These are phyloP conservation scores for Solen grandis DNA, from an alignment of 1,140 invertebrate species.

Conservation along the genomic window DNA sequence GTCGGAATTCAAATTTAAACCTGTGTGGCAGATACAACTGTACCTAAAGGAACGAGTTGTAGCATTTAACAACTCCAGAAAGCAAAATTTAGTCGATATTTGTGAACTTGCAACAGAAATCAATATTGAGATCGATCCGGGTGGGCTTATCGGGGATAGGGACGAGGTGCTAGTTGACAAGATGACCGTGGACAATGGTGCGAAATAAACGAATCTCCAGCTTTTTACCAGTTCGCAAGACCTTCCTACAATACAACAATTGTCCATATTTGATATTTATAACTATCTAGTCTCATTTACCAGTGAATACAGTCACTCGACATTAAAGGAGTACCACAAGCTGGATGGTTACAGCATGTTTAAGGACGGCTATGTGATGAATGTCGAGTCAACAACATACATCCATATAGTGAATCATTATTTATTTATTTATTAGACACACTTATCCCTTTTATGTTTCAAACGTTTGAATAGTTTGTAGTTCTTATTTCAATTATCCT, in stretches of 20 bases:
- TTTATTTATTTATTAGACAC: too few species aligned
- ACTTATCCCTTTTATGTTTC: too few species aligned
- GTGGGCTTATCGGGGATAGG: constrained; percentile 29
- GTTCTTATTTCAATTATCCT: too few species aligned
- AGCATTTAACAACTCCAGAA: constrained; percentile 13
- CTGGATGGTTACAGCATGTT: constrained; percentile 37
- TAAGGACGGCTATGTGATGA: constrained; percentile 39
- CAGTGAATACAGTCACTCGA: constrained; percentile 14
- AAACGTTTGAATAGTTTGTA: too few species aligned
- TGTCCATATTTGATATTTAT: constrained; percentile 47
- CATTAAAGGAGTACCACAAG: constrained; percentile 25
- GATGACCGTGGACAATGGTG: neutral
- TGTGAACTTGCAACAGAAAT: neutral
- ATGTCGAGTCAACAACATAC: neutral
- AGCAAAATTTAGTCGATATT: constrained; percentile 15
- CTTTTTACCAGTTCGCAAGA: neutral
- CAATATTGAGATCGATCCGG: constrained; percentile 32
- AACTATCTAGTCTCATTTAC: constrained; percentile 27
- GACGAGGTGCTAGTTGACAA: constrained; percentile 9
- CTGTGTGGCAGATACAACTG: constrained; percentile 2
- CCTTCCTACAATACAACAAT: neutral
- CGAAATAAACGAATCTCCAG: neutral
- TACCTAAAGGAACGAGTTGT: constrained; percentile 25
- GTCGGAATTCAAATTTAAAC: neutral
- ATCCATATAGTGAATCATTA: neutral